These are phyloP conservation scores for Smithornis capensis DNA, from an alignment of 2,113 vertebrate species.

Conservation along the genomic window DNA sequence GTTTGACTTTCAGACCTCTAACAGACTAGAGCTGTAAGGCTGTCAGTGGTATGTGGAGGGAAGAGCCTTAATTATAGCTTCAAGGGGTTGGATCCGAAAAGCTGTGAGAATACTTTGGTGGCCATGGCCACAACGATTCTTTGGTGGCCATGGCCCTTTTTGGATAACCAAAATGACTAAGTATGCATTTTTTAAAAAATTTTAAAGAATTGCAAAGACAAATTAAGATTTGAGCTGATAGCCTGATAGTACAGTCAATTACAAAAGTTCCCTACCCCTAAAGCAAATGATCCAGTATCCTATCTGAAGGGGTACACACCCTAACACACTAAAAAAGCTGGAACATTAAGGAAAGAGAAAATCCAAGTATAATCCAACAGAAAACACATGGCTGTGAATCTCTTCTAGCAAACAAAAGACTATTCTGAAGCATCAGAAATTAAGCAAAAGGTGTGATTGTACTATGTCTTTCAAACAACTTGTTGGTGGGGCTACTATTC, in stretches of 20 bases:
- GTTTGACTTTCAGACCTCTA: not conserved
- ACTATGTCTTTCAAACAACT: not conserved
- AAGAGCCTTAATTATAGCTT: not conserved
- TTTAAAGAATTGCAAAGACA: not conserved
- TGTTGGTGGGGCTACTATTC: not conserved
- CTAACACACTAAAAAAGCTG: not conserved
- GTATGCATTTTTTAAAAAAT: not conserved
- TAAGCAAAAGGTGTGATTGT: not conserved
- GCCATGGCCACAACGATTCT: not conserved
- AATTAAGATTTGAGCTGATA: not conserved
- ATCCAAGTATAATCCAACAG: not conserved
- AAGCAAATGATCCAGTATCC: not conserved
- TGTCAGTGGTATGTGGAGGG: not conserved
- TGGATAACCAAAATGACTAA: not conserved
- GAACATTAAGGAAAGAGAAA: not conserved
- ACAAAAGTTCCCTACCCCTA: not conserved
- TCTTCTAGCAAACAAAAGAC: not conserved
- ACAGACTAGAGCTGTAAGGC: not conserved
- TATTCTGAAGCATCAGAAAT: not conserved
- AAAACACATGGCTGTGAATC: not conserved
- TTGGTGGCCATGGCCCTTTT: not conserved
- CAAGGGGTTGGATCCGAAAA: not conserved
- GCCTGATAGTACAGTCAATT: not conserved
- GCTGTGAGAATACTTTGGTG: not conserved
- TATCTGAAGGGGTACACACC: not conserved